Evolutionary conservation across 1,140 invertebrate genomes (phyloP).

Genomic region (Cephus cinctus): DNA sequence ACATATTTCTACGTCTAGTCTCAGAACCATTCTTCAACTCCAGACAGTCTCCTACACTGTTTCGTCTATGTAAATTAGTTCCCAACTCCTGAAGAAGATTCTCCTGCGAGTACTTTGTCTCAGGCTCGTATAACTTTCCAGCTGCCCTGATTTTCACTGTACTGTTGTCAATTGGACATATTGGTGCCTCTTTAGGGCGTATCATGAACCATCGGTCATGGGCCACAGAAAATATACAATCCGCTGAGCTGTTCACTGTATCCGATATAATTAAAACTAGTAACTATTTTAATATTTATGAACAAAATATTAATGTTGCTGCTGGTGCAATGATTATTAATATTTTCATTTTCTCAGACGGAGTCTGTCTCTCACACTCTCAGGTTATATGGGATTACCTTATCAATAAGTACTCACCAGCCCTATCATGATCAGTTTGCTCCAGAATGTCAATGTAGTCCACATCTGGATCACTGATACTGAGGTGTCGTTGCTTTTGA

Average conservation of each 20-base stretch:
- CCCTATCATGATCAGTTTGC: conserved; percentile 56
- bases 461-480: conserved; percentile 68
- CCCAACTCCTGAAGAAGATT: conserved; percentile 11
- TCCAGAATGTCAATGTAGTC: conserved; percentile 74
- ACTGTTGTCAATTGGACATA: conserved; percentile 39
- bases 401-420: conserved; percentile 40
- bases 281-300: conserved; percentile 1
- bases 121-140: conserved; percentile 38
- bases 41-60: background rate
- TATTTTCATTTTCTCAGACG: background rate
- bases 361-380: background rate
- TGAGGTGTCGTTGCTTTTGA: conserved; percentile 64
- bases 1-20: background rate
- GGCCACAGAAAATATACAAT: conserved; percentile 38
- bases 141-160: conserved; percentile 39
- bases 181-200: conserved; percentile 27
- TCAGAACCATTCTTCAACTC: background rate
- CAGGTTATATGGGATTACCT: conserved; percentile 32
- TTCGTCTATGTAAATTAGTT: background rate
- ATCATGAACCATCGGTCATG: conserved; percentile 39
- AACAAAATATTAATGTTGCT: background rate
- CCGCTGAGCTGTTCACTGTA: conserved; percentile 31
- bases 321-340: background rate
- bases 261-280: conserved; percentile 18
- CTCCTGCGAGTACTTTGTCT: conserved; percentile 23